Conservation (phyloP, 2,888 invertebrate genomes). For the Eupithecia centaureata region DNA sequence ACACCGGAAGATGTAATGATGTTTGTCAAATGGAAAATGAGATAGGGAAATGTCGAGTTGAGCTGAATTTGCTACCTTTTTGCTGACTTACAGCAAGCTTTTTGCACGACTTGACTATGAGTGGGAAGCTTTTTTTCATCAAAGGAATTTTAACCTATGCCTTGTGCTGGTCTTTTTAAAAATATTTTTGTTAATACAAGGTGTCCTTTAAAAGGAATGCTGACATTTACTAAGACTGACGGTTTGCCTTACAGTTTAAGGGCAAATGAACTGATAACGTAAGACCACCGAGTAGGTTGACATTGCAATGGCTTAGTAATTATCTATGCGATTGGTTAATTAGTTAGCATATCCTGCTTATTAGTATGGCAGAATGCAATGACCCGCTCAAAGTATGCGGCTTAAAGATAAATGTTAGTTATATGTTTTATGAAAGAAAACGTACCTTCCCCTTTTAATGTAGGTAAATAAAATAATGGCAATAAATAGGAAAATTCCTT, state of each 20-base stretch:
- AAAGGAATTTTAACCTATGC: not conserved
- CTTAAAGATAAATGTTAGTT: not conserved
- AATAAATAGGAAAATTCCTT: not conserved
- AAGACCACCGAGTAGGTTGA: conserved; percentile 31
- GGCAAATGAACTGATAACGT: conserved; percentile 50
- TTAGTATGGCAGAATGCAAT: not conserved
- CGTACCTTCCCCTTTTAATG: not conserved
- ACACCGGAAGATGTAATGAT: conserved; percentile 81
- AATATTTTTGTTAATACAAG: conserved; percentile 44
- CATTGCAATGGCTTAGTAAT: conserved; percentile 1
- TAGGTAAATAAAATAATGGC: not conserved
- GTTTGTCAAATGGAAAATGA: conserved; percentile 85
- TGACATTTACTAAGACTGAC: conserved; percentile 74
- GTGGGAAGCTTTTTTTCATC: not conserved
- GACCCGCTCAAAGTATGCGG: not conserved
- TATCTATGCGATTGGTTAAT: conserved; percentile 4
- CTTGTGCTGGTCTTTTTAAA: not conserved
- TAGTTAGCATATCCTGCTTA: not conserved
- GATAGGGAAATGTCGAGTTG: conserved; percentile 81
- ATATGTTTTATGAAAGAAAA: no score
- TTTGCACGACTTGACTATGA: not conserved
- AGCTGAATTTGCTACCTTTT: conserved; percentile 75
- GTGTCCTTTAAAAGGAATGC: conserved; percentile 67
- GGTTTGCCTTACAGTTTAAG: conserved; percentile 51
- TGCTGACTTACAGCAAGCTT: conserved; percentile 55